Percentiles rank a stretch among this genome's conserved stretches.
Evolutionary conservation across 2,797 vertebrate genomes (phyloP).

Genomic region (Decapterus maruadsi): DNA sequence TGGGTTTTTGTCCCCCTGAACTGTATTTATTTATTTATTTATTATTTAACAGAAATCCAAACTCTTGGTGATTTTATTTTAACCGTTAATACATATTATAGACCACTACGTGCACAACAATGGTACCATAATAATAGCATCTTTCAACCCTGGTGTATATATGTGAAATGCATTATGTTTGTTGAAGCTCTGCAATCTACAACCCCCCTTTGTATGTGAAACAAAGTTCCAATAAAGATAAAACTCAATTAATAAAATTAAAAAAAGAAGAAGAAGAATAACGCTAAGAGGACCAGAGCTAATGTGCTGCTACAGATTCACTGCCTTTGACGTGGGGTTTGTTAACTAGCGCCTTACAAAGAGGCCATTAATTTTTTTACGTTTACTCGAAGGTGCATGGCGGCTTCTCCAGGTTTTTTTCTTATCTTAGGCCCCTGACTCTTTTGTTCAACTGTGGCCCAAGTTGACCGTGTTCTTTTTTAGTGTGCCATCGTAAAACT

Average conservation of each 20-base stretch:
- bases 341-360: background rate
- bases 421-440: background rate
- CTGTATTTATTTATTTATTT: background rate
- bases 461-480: background rate
- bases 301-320: background rate
- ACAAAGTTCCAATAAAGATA: no score
- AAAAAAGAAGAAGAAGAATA: no score
- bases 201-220: no score
- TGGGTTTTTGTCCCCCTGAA: background rate
- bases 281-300: background rate
- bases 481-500: background rate
- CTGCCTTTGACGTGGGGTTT: background rate
- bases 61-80: background rate
- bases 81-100: background rate
- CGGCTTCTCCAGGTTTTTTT: background rate
- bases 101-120: background rate
- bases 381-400: slow-evolving; percentile 17
- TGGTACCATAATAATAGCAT: no score
- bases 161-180: no score
- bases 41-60: background rate
- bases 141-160: no score
- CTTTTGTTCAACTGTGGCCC: background rate
- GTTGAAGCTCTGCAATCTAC: no score
- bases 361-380: slow-evolving; percentile 23
- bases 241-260: no score